A percentile compares a stretch with the other conserved stretches of the same genome.
phyloP scores from a whole-genome alignment of 1,140 invertebrate species.

The Habropoda laboriosa region DNA sequence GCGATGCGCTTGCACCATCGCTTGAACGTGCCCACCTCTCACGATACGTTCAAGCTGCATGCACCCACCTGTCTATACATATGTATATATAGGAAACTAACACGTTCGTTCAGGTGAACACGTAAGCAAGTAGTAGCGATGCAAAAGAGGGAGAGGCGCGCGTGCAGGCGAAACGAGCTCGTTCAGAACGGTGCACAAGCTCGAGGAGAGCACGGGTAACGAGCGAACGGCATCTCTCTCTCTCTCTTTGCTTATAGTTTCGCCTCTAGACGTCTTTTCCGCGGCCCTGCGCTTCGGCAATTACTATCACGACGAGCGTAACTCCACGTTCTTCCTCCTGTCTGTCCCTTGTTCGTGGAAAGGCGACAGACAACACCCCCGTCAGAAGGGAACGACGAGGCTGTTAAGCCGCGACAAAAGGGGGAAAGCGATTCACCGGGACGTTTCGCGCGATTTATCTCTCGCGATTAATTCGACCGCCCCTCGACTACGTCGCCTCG shows the following conservation, averaged over 20 bases:
- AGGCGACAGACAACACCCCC: slow-evolving; percentile 43
- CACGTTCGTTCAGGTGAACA: not conserved
- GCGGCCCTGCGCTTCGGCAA: slow-evolving; percentile 39
- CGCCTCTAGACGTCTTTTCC: slow-evolving; percentile 7
- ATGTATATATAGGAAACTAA: too few species aligned
- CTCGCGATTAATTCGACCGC: slow-evolving; percentile 37
- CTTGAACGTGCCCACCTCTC: too few species aligned
- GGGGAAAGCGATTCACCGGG: slow-evolving; percentile 18
- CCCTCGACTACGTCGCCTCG: slow-evolving; percentile 28
- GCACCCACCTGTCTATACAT: too few species aligned
- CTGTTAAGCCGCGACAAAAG: slow-evolving; percentile 26
- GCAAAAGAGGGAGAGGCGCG: not conserved
- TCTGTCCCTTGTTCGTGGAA: slow-evolving; percentile 28
- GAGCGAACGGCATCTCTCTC: too few species aligned
- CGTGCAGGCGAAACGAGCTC: not conserved
- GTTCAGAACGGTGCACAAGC: not conserved
- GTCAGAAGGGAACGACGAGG: not conserved
- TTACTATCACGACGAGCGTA: slow-evolving; percentile 56
- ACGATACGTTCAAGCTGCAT: not conserved
- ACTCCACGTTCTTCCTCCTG: slow-evolving; percentile 26
- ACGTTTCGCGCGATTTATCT: slow-evolving; percentile 50
- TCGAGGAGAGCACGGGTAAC: not conserved
- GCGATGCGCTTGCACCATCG: slow-evolving; percentile 13
- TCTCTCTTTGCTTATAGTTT: too few species aligned
- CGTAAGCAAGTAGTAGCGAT: not conserved